Percentiles rank a stretch among this genome's conserved stretches.
Evolutionary conservation across 2,797 vertebrate genomes (phyloP).

Genomic region (Ctenochaetus hawaiiensis): DNA sequence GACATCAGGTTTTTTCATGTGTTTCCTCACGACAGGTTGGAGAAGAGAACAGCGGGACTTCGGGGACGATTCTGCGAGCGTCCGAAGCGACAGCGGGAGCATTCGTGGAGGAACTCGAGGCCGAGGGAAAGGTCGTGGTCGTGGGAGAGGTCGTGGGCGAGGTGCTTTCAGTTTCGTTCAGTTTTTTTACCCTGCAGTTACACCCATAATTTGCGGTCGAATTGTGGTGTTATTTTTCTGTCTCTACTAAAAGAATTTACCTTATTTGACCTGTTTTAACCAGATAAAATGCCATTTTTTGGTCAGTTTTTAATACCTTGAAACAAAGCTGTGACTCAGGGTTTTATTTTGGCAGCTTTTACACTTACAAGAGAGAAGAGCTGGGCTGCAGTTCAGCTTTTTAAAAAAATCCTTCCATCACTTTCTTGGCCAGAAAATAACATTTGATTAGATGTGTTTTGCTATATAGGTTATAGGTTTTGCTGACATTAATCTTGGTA

Average conservation of each 20-base stretch:
- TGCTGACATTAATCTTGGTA: no score
- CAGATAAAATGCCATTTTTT: neutral
- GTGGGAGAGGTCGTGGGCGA: constrained; percentile 92
- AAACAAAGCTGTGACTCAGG: neutral
- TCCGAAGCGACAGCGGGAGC: constrained; percentile 87
- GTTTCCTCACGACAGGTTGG: constrained; percentile 83
- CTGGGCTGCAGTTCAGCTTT: neutral
- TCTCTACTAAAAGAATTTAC: neutral
- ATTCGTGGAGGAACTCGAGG: constrained; percentile 87
- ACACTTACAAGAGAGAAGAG: neutral
- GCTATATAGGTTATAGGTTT: no score
- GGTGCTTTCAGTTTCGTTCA: constrained; percentile 64
- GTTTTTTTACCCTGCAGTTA: neutral
- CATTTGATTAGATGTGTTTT: no score
- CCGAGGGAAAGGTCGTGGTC: constrained; percentile 89
- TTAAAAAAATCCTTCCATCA: neutral
- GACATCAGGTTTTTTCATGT: no score
- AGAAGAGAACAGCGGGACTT: constrained; percentile 90
- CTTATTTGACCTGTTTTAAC: no score
- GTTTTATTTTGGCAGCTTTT: neutral
- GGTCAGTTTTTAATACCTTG: neutral
- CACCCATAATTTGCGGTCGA: fast-evolving
- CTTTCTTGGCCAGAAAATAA: neutral
- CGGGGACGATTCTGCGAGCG: constrained; percentile 86
- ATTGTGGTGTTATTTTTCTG: neutral